Conservation (phyloP, 2,113 vertebrate species). For the Egretta garzetta region DNA sequence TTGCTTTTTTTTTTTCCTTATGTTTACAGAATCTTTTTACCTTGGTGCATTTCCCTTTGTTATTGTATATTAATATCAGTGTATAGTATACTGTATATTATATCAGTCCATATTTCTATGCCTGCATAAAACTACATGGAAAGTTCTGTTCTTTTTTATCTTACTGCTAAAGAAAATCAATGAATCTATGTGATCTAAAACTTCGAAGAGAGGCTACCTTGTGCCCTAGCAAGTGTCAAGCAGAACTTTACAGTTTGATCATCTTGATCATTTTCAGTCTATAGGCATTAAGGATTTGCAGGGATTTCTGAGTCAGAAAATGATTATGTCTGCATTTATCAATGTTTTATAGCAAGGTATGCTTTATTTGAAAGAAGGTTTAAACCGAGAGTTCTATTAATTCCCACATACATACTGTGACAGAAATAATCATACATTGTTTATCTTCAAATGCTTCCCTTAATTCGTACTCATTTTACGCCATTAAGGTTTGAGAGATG, state of each 20-base stretch:
- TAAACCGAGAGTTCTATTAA: neutral
- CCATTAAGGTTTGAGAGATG: conserved; percentile 29
- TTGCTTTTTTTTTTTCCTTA: neutral
- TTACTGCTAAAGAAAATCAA: neutral
- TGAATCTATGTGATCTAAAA: neutral
- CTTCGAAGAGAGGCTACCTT: neutral
- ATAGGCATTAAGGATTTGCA: neutral
- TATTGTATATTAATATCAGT: neutral
- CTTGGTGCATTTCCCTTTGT: neutral
- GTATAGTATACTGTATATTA: too few species aligned
- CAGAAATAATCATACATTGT: neutral
- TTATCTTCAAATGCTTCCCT: neutral
- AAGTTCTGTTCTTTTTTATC: neutral
- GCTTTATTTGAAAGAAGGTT: neutral
- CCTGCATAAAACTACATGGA: neutral
- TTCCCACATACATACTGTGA: neutral
- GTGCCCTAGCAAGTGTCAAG: neutral
- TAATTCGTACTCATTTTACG: neutral
- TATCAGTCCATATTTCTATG: neutral
- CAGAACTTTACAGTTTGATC: neutral
- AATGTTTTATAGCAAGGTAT: neutral
- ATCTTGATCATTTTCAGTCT: neutral
- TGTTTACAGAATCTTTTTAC: neutral
- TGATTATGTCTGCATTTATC: neutral
- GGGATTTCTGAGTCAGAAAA: neutral